Evolutionary conservation across 2,113 vertebrate species (phyloP), one percentile per base, ranked within the genome.

Genomic region (Acinonyx jubatus): DNA sequence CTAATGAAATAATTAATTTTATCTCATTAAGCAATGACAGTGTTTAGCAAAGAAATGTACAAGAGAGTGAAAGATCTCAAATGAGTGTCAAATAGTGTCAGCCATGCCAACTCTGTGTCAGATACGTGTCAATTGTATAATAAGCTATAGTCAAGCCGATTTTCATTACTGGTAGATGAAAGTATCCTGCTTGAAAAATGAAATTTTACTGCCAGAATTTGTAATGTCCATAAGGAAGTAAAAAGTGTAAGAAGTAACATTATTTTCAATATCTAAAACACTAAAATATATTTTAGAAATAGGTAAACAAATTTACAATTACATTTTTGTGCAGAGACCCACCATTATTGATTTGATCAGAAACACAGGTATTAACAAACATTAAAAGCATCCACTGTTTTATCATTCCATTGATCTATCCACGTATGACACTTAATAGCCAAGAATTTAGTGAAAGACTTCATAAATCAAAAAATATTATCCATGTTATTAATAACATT

Each of bases 1-100:
- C 69, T 94, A 91, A 90, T n/a, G 5, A 91, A 93, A 69, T 48
- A 83, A 57, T 41, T 52, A 88, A 81, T 91, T 89, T 87, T 45
- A 57, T 66, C 55, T 18, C 31, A 48, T 52, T 63, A 73, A 71
- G 73, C 36, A 57, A 13, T 80, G 74, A 41, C 52, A 55, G 3
- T 76, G 23, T 88, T 87, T 61, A 55, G 4, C 88, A 69, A 80
- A 69, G 80, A 92, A 92, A 94, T 31, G 4, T 38, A 29, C 12
- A 16, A 11, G n/a, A 48, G 31, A 76, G 36, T 61, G 61, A 88
- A 69, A 31, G 23, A 55, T 89, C 55, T 91, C 50, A 76, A 11
- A n/a, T 16, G 33, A 15, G 27, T 82, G 50, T 89, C 86, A 84
- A 6, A 61, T 52, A 33, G 10, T 90, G 68, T 94, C 91, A 87